phyloP scores from a whole-genome alignment of 2,888 invertebrate genomes.

The Tenthredo mesomela region DNA sequence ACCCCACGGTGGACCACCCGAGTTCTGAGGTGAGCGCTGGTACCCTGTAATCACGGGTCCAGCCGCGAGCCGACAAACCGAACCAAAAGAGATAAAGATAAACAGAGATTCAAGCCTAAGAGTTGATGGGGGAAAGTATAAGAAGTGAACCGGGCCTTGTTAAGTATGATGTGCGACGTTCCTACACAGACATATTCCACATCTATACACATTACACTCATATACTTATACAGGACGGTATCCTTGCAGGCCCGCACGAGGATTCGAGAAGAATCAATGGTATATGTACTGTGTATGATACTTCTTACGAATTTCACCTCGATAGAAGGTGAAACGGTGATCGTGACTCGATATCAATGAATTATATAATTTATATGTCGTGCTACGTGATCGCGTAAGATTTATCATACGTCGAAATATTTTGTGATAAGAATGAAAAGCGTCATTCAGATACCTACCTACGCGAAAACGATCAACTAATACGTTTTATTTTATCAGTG shows the following conservation, averaged over 20 bases:
- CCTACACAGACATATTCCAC: slow-evolving; percentile 57
- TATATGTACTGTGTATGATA: background rate
- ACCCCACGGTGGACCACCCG: slow-evolving; percentile 73
- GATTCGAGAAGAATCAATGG: slow-evolving; percentile 11
- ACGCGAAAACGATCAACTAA: background rate
- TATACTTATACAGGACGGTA: background rate
- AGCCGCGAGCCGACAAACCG: slow-evolving; percentile 78
- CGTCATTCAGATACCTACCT: background rate
- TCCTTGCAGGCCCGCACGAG: slow-evolving; percentile 15
- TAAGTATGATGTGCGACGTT: slow-evolving; percentile 76
- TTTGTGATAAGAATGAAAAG: background rate
- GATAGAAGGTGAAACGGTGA: background rate
- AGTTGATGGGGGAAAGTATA: slow-evolving; percentile 69
- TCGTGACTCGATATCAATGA: background rate
- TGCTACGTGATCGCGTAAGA: background rate
- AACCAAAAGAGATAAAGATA: slow-evolving; percentile 78
- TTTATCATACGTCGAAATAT: background rate
- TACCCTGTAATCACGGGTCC: slow-evolving; percentile 77
- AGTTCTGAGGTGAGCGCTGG: slow-evolving; percentile 77
- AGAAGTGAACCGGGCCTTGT: slow-evolving; percentile 69
- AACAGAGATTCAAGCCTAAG: slow-evolving; percentile 77
- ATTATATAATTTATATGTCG: background rate
- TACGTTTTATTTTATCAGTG: background rate
- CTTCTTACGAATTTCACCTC: background rate
- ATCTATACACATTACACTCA: background rate